Base-by-base conservation (phyloP, 2,888 invertebrate species). In the Dolichomitus sp. region DNA sequence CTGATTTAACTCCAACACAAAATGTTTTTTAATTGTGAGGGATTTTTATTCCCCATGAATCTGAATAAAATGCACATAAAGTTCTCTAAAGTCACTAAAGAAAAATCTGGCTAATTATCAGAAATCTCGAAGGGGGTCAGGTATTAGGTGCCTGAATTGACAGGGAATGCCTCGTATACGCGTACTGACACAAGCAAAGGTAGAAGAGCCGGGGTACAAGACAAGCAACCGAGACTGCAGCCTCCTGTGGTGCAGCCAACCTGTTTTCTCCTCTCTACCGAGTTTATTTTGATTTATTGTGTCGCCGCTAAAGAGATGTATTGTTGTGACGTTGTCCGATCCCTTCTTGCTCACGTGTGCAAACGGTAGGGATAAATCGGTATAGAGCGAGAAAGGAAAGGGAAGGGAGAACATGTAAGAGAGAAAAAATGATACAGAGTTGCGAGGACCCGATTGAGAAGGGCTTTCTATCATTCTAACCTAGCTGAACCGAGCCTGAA, bases 401-500 rank as follows among this genome's bases (percentile, higher is more conserved):
- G 48, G 23, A 59, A 59, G 74, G 52, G 23, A 23, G 23, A 23
- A n/a, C n/a, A n/a, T n/a, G 76, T 57, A 78, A 77, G 54, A 82
- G 63, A 78, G 57, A 80, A 73, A 69, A 74, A 42, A 40, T 50
- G 81, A 33, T 45, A 59, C 14, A 37, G 42, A 23, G 23, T 37
- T 37, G 23, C 59, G 14, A 50, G 30, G 33, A 94, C 94, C 94
- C 94, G 94, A 94, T 70, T 93, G 94, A 94, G 94, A 70, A 94
- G 57, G 50, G 59, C 54, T 23, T 23, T 23, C 23, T 42, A 54
- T 70, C 57, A 40, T 54, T 23, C 78, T 45, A 52, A 48, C 57
- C 45, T 59, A 50, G 19, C 14, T 94, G 94, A 65, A 72, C 79
- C 93, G 93, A 93, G 50, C 19, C 42, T 65, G 33, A 37, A 65